These are phyloP conservation scores for Vicugna pacos DNA, from an alignment of 2,113 vertebrate species.

Conservation along the genomic window DNA sequence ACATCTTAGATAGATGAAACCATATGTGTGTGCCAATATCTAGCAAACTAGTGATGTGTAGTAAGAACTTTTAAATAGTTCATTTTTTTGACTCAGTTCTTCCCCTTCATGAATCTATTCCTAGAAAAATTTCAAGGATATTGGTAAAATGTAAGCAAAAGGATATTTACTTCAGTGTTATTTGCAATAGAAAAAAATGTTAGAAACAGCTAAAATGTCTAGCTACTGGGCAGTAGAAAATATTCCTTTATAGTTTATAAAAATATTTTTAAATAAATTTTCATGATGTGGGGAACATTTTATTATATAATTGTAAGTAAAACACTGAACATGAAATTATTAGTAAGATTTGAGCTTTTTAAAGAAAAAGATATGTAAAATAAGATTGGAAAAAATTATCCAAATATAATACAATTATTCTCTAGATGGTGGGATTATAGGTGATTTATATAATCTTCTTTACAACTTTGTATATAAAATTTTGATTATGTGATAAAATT, in stretches of 20 bases:
- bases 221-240: neutral
- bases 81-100: neutral
- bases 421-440: neutral
- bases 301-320: neutral
- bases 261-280: conserved; percentile 24
- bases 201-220: neutral
- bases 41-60: neutral
- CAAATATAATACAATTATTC: neutral
- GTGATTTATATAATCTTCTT: neutral
- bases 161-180: neutral
- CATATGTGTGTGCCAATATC: neutral
- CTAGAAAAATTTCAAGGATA: conserved; percentile 1
- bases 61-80: neutral
- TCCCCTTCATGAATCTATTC: neutral
- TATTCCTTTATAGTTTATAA: neutral
- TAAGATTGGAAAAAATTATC: neutral
- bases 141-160: neutral
- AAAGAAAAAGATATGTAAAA: neutral
- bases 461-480: neutral
- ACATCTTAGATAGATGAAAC: conserved; percentile 19
- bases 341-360: conserved; percentile 6
- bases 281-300: neutral
- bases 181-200: neutral
- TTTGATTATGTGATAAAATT: neutral
- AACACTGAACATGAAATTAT: neutral